These are phyloP conservation scores for Chydorus sphaericus DNA, from an alignment of 2,888 invertebrate species.

Conservation along the genomic window DNA sequence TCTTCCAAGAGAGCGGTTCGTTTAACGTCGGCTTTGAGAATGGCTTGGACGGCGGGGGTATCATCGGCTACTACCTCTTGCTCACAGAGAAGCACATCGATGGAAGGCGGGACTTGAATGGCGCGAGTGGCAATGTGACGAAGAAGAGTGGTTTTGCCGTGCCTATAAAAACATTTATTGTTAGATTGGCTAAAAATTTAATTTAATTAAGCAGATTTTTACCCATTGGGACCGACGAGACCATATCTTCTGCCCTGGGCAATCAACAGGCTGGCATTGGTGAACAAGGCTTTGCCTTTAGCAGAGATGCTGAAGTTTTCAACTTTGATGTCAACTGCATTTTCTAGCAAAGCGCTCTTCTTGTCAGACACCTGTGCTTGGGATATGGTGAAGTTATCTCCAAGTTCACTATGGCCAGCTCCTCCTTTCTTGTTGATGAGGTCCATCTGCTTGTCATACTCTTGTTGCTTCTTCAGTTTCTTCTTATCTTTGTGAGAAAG, in stretches of 20 bases:
- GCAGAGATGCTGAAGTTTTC: constrained; percentile 97
- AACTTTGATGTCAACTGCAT: constrained; percentile 93
- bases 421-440: constrained; percentile 71
- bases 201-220: constrained; percentile 21
- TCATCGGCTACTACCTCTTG: constrained; percentile 96
- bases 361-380: constrained; percentile 48
- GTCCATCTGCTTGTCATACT: constrained; percentile 77
- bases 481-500: constrained; percentile 83
- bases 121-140: constrained; percentile 81
- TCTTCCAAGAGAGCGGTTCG: constrained; percentile 66
- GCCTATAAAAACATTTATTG: constrained; percentile 38
- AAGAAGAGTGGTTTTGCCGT: constrained; percentile 93
- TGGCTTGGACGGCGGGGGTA: constrained; percentile 79
- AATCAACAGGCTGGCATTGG: constrained; percentile 85
- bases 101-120: constrained; percentile 87
- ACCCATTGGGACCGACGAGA: constrained; percentile 95
- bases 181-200: not conserved
- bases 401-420: constrained; percentile 74
- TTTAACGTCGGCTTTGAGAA: constrained; percentile 84
- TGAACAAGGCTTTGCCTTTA: constrained; percentile 91
- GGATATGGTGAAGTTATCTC: constrained; percentile 90
- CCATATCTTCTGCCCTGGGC: constrained; percentile 91
- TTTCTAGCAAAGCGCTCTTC: constrained; percentile 66
- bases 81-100: constrained; percentile 92
- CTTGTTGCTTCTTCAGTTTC: constrained; percentile 61